These are phyloP conservation scores for Porites cylindrica DNA, from an alignment of 92 coral and sea anemone genomes.

Conservation along the genomic window DNA sequence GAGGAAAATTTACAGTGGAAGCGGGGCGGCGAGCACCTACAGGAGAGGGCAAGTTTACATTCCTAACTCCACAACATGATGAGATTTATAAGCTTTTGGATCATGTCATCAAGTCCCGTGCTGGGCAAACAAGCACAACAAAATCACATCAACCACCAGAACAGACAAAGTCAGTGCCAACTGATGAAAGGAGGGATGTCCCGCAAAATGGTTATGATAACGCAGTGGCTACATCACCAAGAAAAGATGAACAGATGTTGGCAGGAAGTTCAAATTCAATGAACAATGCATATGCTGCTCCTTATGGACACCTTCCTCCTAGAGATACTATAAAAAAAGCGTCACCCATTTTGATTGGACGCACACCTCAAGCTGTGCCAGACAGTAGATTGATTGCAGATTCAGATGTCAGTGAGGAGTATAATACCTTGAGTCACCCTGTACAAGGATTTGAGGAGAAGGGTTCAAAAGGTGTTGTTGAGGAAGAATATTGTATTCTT, in stretches of 20 bases:
- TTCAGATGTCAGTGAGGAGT: neutral
- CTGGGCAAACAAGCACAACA: slow-evolving; percentile 54
- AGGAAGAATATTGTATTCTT: slow-evolving; percentile 47
- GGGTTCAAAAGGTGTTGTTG: neutral
- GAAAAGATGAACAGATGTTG: neutral
- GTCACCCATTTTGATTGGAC: slow-evolving; percentile 40
- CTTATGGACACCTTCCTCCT: slow-evolving; percentile 75
- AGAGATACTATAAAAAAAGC: slow-evolving; percentile 17
- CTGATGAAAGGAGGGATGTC: neutral
- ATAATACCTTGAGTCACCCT: slow-evolving; percentile 15
- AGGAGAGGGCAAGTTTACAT: slow-evolving; percentile 93
- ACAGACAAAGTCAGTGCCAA: slow-evolving; percentile 48
- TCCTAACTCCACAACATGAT: slow-evolving; percentile 88
- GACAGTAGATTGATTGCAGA: neutral
- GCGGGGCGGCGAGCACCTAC: slow-evolving; percentile 99
- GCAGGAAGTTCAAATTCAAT: slow-evolving; percentile 27
- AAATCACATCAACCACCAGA: slow-evolving; percentile 23
- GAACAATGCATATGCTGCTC: slow-evolving; percentile 76
- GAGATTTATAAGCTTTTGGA: slow-evolving; percentile 93
- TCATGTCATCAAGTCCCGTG: slow-evolving; percentile 88
- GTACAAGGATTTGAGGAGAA: neutral
- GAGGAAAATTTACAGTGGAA: slow-evolving; percentile 89
- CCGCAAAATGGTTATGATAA: slow-evolving; percentile 27
- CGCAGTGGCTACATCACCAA: slow-evolving; percentile 27
- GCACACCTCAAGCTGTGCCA: slow-evolving; percentile 11